phyloP scores from a whole-genome alignment of 1,140 invertebrate species.

The Drosophila orena region DNA sequence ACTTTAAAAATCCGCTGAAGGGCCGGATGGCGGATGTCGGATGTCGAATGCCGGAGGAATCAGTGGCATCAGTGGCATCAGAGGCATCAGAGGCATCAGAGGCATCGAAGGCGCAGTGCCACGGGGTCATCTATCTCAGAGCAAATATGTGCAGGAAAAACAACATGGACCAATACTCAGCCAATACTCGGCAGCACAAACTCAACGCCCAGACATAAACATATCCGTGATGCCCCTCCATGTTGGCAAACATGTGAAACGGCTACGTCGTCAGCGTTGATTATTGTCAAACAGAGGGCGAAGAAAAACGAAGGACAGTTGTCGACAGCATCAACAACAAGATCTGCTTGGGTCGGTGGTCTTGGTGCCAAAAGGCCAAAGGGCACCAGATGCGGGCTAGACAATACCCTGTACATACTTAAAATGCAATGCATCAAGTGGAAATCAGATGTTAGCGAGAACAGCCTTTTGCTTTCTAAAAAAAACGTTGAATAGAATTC shows the following conservation, averaged over 20 bases:
- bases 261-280: conserved; percentile 58
- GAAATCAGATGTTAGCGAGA: no score
- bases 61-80: background rate
- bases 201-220: conserved; percentile 17
- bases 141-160: conserved; percentile 50
- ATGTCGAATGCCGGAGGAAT: conserved; percentile 1
- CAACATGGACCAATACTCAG: conserved; percentile 3
- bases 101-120: background rate
- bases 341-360: conserved; percentile 20
- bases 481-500: no score
- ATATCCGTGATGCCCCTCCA: conserved; percentile 47
- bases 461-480: no score
- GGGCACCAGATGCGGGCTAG: background rate
- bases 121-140: conserved; percentile 14
- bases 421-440: no score
- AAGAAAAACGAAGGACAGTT: conserved; percentile 43
- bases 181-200: conserved; percentile 7
- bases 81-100: background rate
- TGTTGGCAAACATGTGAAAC: conserved; percentile 62
- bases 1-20: conserved; percentile 50
- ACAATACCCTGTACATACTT: background rate
- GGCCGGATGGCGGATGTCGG: no score
- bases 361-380: background rate
- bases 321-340: conserved; percentile 32
- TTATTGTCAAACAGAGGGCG: conserved; percentile 70